Evolutionary conservation across 2,797 vertebrate genomes (phyloP).

Genomic region (Danio kyathit): DNA sequence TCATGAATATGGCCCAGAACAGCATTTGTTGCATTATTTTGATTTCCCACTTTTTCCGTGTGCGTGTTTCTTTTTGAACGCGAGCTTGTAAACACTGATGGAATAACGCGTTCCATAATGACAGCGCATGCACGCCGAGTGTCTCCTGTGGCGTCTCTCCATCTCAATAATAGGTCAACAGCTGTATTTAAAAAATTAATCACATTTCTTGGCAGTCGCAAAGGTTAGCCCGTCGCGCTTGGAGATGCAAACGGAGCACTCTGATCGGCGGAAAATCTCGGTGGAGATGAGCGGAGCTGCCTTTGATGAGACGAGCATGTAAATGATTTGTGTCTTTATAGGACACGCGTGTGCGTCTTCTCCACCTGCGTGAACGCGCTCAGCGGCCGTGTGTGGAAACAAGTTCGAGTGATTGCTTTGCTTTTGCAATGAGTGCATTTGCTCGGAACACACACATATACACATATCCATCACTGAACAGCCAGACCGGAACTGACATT

Average conservation of each 20-base stretch:
- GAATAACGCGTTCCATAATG: conserved; percentile 83
- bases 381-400: conserved; percentile 60
- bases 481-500: conserved; percentile 59
- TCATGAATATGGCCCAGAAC: conserved; percentile 71
- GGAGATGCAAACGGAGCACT: conserved; percentile 79
- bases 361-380: conserved; percentile 1
- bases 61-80: conserved; percentile 80
- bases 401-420: conserved; percentile 43
- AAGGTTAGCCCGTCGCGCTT: conserved; percentile 78
- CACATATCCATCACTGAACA: conserved; percentile 49
- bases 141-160: conserved; percentile 78
- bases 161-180: conserved; percentile 88
- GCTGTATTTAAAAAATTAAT: conserved; percentile 89
- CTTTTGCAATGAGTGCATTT: conserved; percentile 9
- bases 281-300: conserved; percentile 78
- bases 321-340: conserved; percentile 87
- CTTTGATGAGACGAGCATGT: conserved; percentile 87
- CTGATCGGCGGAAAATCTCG: conserved; percentile 78
- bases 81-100: conserved; percentile 86
- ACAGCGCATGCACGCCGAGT: conserved; percentile 65
- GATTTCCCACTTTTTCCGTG: conserved; percentile 70
- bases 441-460: conserved; percentile 1
- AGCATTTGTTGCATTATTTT: conserved; percentile 78
- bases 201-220: conserved; percentile 84
- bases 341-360: conserved; percentile 73